These are phyloP conservation scores for Bugula neritina DNA, from an alignment of 2,888 invertebrate genomes.

Conservation along the genomic window DNA sequence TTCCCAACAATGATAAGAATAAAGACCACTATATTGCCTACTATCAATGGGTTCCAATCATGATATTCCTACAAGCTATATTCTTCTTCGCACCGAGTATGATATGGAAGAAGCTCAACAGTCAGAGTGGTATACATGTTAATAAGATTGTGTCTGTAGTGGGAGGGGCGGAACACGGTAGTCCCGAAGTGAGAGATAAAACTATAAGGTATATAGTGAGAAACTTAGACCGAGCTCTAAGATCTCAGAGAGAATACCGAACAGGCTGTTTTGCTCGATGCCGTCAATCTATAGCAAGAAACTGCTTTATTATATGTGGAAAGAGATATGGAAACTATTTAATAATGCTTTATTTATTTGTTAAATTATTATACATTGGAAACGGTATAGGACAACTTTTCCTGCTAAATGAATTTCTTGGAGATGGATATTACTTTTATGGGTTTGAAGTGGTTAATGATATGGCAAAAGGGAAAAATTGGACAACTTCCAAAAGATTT, in stretches of 20 bases:
- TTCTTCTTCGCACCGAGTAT: constrained; percentile 56
- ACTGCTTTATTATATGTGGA: constrained; percentile 48
- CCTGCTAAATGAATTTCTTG: constrained; percentile 55
- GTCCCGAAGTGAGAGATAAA: constrained; percentile 53
- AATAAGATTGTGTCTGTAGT: constrained; percentile 49
- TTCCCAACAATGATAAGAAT: constrained; percentile 16
- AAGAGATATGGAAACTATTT: constrained; percentile 55
- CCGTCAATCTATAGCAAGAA: constrained; percentile 44
- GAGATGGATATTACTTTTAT: constrained; percentile 49
- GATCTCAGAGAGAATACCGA: constrained; percentile 45
- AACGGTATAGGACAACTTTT: constrained; percentile 55
- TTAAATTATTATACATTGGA: constrained; percentile 52
- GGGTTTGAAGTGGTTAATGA: constrained; percentile 55
- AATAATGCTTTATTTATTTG: constrained; percentile 52
- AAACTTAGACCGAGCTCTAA: constrained; percentile 53
- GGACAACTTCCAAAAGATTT: constrained; percentile 45
- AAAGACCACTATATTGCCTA: constrained; percentile 34
- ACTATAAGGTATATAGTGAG: constrained; percentile 55
- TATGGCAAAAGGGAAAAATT: constrained; percentile 49
- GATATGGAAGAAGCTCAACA: constrained; percentile 55
- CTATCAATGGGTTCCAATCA: constrained; percentile 54
- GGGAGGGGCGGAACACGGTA: constrained; percentile 53
- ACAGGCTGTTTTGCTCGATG: constrained; percentile 44
- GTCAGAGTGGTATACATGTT: constrained; percentile 56
- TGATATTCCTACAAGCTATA: constrained; percentile 54